These are phyloP conservation scores for Melitaea cinxia DNA, from an alignment of 1,140 invertebrate genomes.

Conservation along the genomic window DNA sequence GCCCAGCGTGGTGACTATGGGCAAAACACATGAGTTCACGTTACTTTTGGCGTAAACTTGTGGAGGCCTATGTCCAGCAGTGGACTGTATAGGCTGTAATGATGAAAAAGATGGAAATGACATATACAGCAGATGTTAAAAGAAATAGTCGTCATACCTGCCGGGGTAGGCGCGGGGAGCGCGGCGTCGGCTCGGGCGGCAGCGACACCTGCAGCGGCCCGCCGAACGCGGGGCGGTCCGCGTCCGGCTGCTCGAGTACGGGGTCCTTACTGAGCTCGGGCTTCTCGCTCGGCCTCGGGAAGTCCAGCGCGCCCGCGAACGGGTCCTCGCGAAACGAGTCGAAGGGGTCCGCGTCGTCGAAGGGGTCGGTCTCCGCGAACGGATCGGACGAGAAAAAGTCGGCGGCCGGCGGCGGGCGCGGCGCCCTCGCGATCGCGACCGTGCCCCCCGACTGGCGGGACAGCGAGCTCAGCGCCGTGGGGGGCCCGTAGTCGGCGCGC, in stretches of 20 bases:
- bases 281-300: slow-evolving; percentile 63
- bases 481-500: slow-evolving; percentile 61
- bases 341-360: slow-evolving; percentile 85
- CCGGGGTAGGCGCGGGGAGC: slow-evolving; percentile 71
- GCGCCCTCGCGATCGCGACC: slow-evolving; percentile 71
- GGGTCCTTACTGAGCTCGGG: slow-evolving; percentile 47
- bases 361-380: slow-evolving; percentile 87
- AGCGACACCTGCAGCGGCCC: slow-evolving; percentile 86
- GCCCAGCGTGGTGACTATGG: no score
- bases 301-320: slow-evolving; percentile 80
- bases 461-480: slow-evolving; percentile 75
- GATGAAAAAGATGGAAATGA: no score
- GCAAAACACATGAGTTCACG: no score
- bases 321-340: slow-evolving; percentile 84
- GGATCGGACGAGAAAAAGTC: slow-evolving; percentile 83
- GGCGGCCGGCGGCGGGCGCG: slow-evolving; percentile 49
- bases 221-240: slow-evolving; percentile 72
- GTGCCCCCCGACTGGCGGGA: slow-evolving; percentile 77
- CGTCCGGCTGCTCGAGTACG: slow-evolving; percentile 38
- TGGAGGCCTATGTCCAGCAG: no score
- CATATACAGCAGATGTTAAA: no score
- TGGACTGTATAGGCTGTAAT: no score
- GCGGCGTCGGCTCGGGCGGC: slow-evolving; percentile 83
- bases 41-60: no score
- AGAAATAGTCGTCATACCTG: slow-evolving; percentile 52